Evolutionary conservation across 2,888 invertebrate genomes (phyloP).

Genomic region (Portevinia maculata): DNA sequence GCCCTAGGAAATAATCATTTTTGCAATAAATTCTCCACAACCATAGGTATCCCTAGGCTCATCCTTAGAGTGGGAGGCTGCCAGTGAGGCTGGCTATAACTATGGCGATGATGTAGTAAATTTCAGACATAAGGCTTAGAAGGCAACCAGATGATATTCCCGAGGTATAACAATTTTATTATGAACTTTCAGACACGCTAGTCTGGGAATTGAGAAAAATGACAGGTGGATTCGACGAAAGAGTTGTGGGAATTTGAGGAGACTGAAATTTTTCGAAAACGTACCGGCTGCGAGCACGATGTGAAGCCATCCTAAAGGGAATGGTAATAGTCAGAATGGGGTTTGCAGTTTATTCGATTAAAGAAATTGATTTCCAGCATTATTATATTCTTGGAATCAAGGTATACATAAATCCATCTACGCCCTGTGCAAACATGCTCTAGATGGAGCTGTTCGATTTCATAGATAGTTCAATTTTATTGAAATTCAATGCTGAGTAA

Average conservation of each 20-base stretch:
- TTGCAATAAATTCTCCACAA: conserved; percentile 59
- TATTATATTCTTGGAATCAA: neutral
- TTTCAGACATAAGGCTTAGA: conserved; percentile 12
- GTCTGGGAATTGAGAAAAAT: conserved; percentile 31
- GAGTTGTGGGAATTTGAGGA: conserved; percentile 30
- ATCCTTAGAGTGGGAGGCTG: conserved; percentile 3
- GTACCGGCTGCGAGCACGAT: neutral
- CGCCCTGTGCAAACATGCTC: neutral
- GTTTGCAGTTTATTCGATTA: conserved; percentile 56
- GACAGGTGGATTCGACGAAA: conserved; percentile 57
- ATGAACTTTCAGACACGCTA: conserved; percentile 42
- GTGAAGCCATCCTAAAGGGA: neutral
- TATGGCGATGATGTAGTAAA: conserved; percentile 46
- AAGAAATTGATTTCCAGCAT: conserved; percentile 62
- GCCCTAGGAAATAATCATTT: conserved; percentile 54
- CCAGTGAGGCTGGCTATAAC: conserved; percentile 38
- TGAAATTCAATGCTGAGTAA: conserved; percentile 13
- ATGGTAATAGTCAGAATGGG: neutral
- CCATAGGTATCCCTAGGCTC: conserved; percentile 41
- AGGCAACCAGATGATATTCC: conserved; percentile 3
- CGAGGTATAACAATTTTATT: conserved; percentile 59
- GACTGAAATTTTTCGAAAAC: neutral
- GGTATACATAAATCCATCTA: conserved; percentile 16
- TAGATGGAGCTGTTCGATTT: conserved; percentile 24
- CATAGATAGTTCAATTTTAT: conserved; percentile 15